Evolutionary conservation across 2,888 invertebrate species (phyloP).

Genomic region (Homarus gammarus): DNA sequence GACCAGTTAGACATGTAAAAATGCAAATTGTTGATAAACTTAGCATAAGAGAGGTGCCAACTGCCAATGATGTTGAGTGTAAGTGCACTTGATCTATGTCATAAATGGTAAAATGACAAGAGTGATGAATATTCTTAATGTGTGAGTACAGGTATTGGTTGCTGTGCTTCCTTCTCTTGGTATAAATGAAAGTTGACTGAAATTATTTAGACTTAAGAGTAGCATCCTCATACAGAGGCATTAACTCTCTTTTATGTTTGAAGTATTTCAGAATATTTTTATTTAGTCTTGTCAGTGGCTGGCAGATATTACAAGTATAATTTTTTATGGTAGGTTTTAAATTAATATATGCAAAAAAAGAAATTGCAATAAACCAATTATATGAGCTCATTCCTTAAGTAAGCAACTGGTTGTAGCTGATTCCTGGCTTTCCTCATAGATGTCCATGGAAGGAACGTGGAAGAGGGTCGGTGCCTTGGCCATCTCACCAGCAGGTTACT

Average conservation of each 20-base stretch:
- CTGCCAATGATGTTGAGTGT: too few species aligned
- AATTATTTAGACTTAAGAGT: too few species aligned
- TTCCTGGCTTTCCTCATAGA: constrained; percentile 42
- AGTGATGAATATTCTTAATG: too few species aligned
- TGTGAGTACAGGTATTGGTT: too few species aligned
- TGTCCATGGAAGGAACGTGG: constrained; percentile 18
- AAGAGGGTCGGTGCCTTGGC: neutral
- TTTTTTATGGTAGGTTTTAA: neutral
- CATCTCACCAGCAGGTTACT: neutral
- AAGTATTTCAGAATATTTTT: neutral
- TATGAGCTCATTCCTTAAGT: neutral
- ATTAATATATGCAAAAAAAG: neutral
- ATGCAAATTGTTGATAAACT: too few species aligned
- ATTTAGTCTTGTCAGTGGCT: neutral
- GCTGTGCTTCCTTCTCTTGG: too few species aligned
- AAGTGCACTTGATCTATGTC: too few species aligned
- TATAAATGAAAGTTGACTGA: too few species aligned
- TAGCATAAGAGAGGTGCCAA: too few species aligned
- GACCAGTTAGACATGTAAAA: too few species aligned
- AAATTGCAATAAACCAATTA: neutral
- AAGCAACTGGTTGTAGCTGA: constrained; percentile 15
- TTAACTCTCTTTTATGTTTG: neutral
- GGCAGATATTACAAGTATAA: neutral
- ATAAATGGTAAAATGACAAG: too few species aligned
- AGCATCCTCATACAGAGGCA: too few species aligned